Base-by-base conservation (phyloP, 2,888 invertebrate species). In the Furcula furcula region DNA sequence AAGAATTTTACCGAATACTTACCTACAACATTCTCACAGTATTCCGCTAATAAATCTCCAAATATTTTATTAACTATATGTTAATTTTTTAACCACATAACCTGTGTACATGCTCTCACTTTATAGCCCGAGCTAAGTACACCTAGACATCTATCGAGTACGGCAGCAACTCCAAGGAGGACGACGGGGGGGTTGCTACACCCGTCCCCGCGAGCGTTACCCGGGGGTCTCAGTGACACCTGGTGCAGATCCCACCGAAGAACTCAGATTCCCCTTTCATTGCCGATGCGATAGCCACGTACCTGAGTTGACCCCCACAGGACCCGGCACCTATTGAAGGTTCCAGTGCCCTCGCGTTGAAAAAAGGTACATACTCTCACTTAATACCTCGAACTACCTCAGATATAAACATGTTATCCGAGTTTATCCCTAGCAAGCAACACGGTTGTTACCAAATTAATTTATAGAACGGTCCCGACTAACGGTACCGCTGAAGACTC, bases 401-500 rank as follows among this genome's bases (percentile, higher is more conserved):
- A 27, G 37, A 41, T 38, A 35, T 43, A 40, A 49, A 42, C 33
- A 13, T 34, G 41, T 44, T 40, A 51, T 49, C 46, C 37, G 53
- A 61, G 45, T 54, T 50, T 61, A 57, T 52, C 48, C 57, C 52
- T 40, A 34, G 46, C 51, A 36, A 52, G 46, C 47, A 34, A 48
- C 7, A 18, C 47, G 43, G 46, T 52, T 61, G 55, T 62, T 73
- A 75, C 71, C 62, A 72, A 84, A 84, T 83, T 79, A 84, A 82
- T 86, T 80, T 80, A 77, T 76, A 68, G 76, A 81, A 80, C 83
- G 75, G 78, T 74, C 65, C 61, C 66, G 46, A 40, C 62, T 85
- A 86, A 84, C 86, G 86, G 86, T 76, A 69, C 49, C 45, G 55
- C 76, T 80, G 76, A 84, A 83, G 81, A 76, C 76, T 83, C 82